Base-by-base conservation (phyloP, 2,888 invertebrate species). In the Cabera pusaria region DNA sequence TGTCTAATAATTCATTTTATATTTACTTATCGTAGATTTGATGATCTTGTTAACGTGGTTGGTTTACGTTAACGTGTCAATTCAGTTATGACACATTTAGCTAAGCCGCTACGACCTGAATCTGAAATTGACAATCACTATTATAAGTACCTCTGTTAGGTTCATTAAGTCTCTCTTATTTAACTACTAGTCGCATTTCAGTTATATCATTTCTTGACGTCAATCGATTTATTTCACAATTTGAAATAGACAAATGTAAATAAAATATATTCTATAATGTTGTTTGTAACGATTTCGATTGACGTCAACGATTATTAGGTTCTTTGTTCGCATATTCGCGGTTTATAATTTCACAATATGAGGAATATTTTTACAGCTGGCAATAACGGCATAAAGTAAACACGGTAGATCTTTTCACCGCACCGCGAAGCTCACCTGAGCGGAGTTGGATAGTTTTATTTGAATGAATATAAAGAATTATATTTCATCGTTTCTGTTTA, bases 221-320 rank as follows among this genome's bases (percentile, higher is more conserved):
- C 37, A 33, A 17, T 20, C 11, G 21, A 18, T 34, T 40, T 39
- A 43, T 32, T 42, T 37, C 32, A 23, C 33, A 18, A 32, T 36
- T 42, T 34, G 9, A 49, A 35, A 41, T 17, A 27, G 38, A 29
- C 10, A 39, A 26, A 39, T n/a, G 17, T 28, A 37, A 42, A 43
- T 37, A 37, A 34, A 37, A 37, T 12, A 34, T 25, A 29, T 20
- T 52, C 56, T 52, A 45, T 62, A 53, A 45, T 55, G 52, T n/a
- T 49, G 48, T 59, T 64, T 59, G 57, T 65, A 58, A 59, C 44
- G 51, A 53, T 34, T 41, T 17, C 47, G 42, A 61, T 66, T 72
- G 70, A 71, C 72, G 71, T 72, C 64, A 70, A 49, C 23, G 50
- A 56, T 61, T 61, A 65, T 65, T 60, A 62, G 49, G 53, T 57